Evolutionary conservation across 1,140 invertebrate genomes (phyloP).

Genomic region (Sycobia sp.): DNA sequence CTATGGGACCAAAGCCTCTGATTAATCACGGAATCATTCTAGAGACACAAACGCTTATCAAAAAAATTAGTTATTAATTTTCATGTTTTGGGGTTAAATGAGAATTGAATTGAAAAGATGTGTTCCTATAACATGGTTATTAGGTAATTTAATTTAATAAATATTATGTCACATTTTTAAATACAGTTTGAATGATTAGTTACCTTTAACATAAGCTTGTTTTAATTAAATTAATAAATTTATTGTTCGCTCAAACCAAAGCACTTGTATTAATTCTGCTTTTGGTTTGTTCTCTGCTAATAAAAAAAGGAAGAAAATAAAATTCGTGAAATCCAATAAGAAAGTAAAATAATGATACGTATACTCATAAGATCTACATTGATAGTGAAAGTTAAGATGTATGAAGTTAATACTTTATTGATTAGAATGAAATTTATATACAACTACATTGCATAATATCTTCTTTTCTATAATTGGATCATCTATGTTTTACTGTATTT

Average conservation of each 20-base stretch:
- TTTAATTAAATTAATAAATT: conserved; percentile 30
- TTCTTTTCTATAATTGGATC: too few species aligned
- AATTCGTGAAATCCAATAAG: conserved; percentile 10
- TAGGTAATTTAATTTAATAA: conserved; percentile 4
- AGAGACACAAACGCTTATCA: too few species aligned
- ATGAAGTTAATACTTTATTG: too few species aligned
- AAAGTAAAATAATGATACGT: conserved; percentile 5
- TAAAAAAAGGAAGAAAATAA: too few species aligned
- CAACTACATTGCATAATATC: too few species aligned
- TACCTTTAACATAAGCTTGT: conserved; percentile 28
- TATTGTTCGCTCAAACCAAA: conserved; percentile 16
- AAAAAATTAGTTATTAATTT: neutral
- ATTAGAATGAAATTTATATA: too few species aligned
- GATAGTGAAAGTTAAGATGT: conserved; percentile 10
- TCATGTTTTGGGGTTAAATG: neutral
- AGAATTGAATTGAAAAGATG: too few species aligned
- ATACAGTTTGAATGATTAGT: conserved; percentile 32
- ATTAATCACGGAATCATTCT: too few species aligned
- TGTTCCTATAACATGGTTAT: neutral
- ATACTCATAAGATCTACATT: conserved; percentile 2
- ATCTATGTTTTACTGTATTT: too few species aligned
- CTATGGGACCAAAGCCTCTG: too few species aligned
- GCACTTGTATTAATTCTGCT: neutral
- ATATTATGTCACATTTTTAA: conserved; percentile 3
- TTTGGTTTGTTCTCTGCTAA: neutral